Evolutionary conservation across 37 sponge, comb jelly and placozoan species (phyloP).

Genomic region (Aplysina aerophoba): DNA sequence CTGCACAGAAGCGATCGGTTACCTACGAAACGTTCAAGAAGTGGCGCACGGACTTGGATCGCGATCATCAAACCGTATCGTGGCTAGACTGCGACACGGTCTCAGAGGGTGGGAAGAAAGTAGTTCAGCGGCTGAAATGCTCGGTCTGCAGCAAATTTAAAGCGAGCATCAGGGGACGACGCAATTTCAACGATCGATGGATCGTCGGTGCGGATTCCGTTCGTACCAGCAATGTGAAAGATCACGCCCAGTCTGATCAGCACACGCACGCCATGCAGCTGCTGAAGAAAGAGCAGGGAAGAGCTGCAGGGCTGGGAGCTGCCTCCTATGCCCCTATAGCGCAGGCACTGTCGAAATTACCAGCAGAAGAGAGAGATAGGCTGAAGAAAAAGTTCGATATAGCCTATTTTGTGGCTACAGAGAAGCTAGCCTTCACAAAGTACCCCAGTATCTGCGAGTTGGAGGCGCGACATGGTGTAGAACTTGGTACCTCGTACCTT

Average conservation of each 20-base stretch:
- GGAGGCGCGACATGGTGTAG: constrained; percentile 4
- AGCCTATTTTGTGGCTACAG: neutral
- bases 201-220: constrained; percentile 22
- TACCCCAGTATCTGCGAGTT: constrained; percentile 7
- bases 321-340: no score
- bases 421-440: constrained; percentile 15
- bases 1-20: no score
- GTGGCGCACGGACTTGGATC: no score
- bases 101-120: no score
- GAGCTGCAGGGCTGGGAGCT: no score
- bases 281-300: no score
- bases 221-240: constrained; percentile 11
- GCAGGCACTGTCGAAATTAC: neutral
- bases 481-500: neutral
- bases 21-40: no score
- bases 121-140: constrained; percentile 26
- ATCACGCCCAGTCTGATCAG: constrained; percentile 22
- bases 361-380: neutral
- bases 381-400: constrained; percentile 24
- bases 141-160: neutral
- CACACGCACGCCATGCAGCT: constrained; percentile 12
- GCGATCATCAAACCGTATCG: no score
- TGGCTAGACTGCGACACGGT: no score
- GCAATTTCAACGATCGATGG: constrained; percentile 27
- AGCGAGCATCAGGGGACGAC: neutral